Conservation (phyloP, 2,888 invertebrate genomes). For the Drosophila diplacantha region DNA sequence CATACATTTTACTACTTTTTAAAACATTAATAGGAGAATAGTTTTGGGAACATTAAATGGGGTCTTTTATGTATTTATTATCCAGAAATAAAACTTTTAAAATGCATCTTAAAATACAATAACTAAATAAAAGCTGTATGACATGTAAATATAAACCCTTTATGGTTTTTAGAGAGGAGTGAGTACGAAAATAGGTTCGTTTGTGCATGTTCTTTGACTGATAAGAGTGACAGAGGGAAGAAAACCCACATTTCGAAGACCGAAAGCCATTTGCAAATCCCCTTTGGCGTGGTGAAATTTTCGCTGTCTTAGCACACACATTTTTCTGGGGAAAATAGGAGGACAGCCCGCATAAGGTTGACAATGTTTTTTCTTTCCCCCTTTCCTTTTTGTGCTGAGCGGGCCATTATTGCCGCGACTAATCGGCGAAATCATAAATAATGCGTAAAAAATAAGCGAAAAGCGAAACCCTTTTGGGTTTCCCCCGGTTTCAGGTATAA, state of each 20-base stretch:
- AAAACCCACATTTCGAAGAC: slow-evolving; percentile 9
- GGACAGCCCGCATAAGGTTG: slow-evolving; percentile 16
- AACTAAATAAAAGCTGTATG: background rate
- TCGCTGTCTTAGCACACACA: slow-evolving; percentile 23
- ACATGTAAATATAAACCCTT: background rate
- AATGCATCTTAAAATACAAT: too few species aligned
- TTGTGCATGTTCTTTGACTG: slow-evolving; percentile 24
- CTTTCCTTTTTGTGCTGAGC: slow-evolving; percentile 9
- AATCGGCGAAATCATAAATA: slow-evolving; percentile 37
- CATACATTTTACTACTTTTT: too few species aligned
- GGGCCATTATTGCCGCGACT: slow-evolving; percentile 3
- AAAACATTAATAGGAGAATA: background rate
- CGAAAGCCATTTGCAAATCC: slow-evolving; percentile 11
- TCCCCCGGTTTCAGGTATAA: slow-evolving; percentile 8
- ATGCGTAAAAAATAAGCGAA: slow-evolving; percentile 44
- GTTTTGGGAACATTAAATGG: background rate
- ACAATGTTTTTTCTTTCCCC: background rate
- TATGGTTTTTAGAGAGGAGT: background rate
- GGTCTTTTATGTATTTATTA: fast-evolving
- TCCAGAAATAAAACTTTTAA: background rate
- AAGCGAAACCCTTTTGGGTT: slow-evolving; percentile 5
- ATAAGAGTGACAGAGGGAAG: slow-evolving; percentile 24
- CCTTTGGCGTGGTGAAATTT: slow-evolving; percentile 26
- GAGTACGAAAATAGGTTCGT: background rate
- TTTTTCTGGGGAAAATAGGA: slow-evolving; percentile 1